A percentile compares a stretch with the other conserved stretches of the same genome.
Evolutionary conservation across 2,888 invertebrate genomes (phyloP).

Genomic region (Sclerodermus sp.): DNA sequence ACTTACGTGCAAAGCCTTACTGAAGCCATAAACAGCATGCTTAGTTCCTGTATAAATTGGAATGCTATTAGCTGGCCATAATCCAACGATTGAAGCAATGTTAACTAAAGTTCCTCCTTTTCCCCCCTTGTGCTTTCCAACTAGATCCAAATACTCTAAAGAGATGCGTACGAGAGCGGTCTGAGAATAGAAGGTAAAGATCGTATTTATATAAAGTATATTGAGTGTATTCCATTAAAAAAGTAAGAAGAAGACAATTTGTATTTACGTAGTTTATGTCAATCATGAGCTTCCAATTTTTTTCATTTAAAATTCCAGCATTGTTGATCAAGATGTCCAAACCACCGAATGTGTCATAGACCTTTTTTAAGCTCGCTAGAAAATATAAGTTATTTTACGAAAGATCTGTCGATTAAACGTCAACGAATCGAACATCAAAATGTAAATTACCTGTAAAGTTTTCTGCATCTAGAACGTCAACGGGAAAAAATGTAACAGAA

Average conservation of each 20-base stretch:
- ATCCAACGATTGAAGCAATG: conserved; percentile 63
- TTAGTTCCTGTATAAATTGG: conserved; percentile 65
- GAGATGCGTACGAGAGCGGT: conserved; percentile 50
- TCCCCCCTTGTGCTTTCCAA: conserved; percentile 58
- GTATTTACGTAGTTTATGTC: neutral
- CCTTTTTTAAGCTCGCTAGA: conserved; percentile 56
- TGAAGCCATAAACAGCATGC: conserved; percentile 44
- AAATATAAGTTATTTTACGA: neutral
- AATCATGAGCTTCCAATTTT: conserved; percentile 23
- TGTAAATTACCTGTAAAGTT: conserved; percentile 53
- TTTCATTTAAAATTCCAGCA: conserved; percentile 38
- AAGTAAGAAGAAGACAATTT: too few species aligned
- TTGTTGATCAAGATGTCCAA: conserved; percentile 60
- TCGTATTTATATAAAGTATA: too few species aligned
- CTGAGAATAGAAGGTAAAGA: conserved; percentile 30
- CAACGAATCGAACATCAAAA: neutral
- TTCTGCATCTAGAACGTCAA: conserved; percentile 57
- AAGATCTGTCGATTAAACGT: neutral
- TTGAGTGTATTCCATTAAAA: too few species aligned
- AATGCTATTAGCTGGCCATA: conserved; percentile 51
- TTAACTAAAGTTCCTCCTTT: conserved; percentile 67
- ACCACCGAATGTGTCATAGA: conserved; percentile 51
- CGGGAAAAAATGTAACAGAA: conserved; percentile 55
- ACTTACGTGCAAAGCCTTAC: conserved; percentile 31
- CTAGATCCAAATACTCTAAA: conserved; percentile 52